Evolutionary conservation across 2,888 invertebrate genomes (phyloP).

Genomic region (Urechis unicinctus): DNA sequence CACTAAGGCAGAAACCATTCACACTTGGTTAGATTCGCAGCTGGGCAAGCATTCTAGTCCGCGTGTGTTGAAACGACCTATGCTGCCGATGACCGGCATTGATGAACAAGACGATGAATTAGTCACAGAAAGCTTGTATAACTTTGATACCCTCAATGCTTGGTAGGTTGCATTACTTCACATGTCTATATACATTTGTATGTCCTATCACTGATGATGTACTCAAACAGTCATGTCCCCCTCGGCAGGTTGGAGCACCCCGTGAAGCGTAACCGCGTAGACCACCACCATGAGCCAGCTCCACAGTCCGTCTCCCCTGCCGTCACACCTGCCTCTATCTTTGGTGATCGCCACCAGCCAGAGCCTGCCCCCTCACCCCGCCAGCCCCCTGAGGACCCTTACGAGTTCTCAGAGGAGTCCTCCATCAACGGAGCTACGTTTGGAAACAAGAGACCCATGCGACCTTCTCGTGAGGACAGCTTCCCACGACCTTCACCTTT

Average conservation of each 20-base stretch:
- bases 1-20: conserved; percentile 8
- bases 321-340: neutral
- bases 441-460: conserved; percentile 16
- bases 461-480: conserved; percentile 34
- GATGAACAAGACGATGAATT: conserved; percentile 76
- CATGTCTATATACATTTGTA: neutral
- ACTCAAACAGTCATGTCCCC: conserved; percentile 1
- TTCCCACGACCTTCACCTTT: conserved; percentile 27
- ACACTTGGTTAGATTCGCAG: conserved; percentile 31
- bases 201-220: neutral
- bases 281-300: no score
- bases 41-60: conserved; percentile 26
- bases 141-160: conserved; percentile 75
- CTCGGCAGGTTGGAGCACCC: conserved; percentile 74
- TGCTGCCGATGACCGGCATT: conserved; percentile 66
- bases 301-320: no score
- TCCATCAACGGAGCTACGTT: conserved; percentile 23
- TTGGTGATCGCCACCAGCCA: neutral
- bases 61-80: conserved; percentile 62
- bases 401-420: conserved; percentile 66
- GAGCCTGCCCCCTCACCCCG: conserved; percentile 24
- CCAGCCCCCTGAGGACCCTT: conserved; percentile 55
- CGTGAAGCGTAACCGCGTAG: conserved; percentile 56
- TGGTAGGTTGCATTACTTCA: conserved; percentile 60
- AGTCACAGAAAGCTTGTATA: conserved; percentile 60